phyloP scores from a whole-genome alignment of 2,113 vertebrate species.

The Istiophorus platypterus region DNA sequence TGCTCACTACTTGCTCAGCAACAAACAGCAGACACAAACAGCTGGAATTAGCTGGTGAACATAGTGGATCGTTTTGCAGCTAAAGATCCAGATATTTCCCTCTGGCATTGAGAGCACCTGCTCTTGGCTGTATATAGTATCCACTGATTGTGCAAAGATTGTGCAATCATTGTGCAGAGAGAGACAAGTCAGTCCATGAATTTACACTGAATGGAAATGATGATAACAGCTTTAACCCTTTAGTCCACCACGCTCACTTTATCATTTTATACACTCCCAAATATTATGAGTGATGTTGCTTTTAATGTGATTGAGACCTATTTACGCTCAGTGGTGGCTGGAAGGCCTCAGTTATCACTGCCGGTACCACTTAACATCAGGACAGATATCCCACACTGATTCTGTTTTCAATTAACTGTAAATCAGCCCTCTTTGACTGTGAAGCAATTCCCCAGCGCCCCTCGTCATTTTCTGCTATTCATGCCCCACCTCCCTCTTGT shows the following conservation, averaged over 20 bases:
- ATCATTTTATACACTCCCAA: not conserved
- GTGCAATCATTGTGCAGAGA: too few species aligned
- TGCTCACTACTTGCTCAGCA: not conserved
- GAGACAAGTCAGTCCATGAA: not conserved
- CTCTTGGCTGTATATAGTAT: not conserved
- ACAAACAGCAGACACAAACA: not conserved
- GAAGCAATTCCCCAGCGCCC: not conserved
- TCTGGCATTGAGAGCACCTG: not conserved
- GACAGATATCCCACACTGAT: slow-evolving; percentile 8
- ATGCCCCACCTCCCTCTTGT: not conserved
- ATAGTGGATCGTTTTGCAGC: not conserved
- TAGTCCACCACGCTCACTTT: not conserved
- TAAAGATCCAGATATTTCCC: not conserved
- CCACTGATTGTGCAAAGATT: not conserved
- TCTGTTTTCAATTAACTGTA: not conserved
- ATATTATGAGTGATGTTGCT: not conserved
- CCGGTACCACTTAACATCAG: slow-evolving; percentile 19
- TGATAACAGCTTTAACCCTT: not conserved
- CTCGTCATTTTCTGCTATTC: slow-evolving; percentile 4
- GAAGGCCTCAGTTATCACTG: not conserved
- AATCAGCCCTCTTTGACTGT: slow-evolving; percentile 10
- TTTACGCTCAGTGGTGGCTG: not conserved
- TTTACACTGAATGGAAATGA: slow-evolving; percentile 1
- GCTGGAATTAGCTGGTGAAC: not conserved
- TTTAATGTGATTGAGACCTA: not conserved